Evolutionary conservation across 2,888 invertebrate genomes (phyloP).

Genomic region (Orthosia cruda): DNA sequence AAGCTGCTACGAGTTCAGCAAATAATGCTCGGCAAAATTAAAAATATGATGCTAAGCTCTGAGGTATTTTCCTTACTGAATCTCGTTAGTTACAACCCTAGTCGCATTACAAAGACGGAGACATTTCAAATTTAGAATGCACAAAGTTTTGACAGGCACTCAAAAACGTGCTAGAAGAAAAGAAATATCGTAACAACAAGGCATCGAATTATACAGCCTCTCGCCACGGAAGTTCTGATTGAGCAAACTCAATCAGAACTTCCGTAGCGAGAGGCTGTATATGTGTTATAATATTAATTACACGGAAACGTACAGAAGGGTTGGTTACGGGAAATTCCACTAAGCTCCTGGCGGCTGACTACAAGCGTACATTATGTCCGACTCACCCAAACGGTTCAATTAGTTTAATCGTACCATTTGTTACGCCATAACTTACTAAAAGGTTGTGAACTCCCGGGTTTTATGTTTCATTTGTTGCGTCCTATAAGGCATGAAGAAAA

Average conservation of each 20-base stretch:
- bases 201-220: constrained; percentile 37
- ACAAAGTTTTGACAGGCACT: constrained; percentile 17
- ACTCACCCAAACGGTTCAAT: constrained; percentile 52
- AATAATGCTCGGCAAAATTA: constrained; percentile 20
- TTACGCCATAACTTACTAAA: constrained; percentile 50
- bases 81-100: constrained; percentile 24
- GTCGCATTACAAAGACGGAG: constrained; percentile 8
- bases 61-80: constrained; percentile 20
- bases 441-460: constrained; percentile 36
- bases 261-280: too few species aligned
- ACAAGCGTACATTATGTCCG: constrained; percentile 48
- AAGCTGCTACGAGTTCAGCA: constrained; percentile 6
- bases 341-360: constrained; percentile 23
- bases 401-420: constrained; percentile 55
- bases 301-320: constrained; percentile 52
- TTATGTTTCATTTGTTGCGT: constrained; percentile 34
- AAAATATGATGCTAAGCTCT: constrained; percentile 34
- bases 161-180: constrained; percentile 24
- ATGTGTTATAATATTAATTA: constrained; percentile 60
- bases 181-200: constrained; percentile 24
- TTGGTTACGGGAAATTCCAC: constrained; percentile 54
- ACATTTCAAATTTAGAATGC: constrained; percentile 36
- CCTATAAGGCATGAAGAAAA: constrained; percentile 13
- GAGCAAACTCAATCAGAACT: too few species aligned
- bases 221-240: constrained; percentile 41